phyloP scores from a whole-genome alignment of 2,113 vertebrate genomes.

The Neogale vison region DNA sequence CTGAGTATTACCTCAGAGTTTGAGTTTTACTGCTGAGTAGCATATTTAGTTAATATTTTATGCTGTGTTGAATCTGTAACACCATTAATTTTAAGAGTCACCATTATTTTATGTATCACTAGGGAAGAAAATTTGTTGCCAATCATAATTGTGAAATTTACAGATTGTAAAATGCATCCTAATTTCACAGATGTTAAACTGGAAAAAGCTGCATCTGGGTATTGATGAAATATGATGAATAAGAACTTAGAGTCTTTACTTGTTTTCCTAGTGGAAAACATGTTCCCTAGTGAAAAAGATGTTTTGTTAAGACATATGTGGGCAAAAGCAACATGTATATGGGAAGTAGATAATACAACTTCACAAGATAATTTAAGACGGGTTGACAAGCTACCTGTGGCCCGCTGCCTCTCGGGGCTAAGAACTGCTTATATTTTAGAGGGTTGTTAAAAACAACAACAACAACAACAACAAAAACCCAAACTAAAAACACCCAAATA shows the following conservation, averaged over 20 bases:
- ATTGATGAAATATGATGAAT: conserved; percentile 12
- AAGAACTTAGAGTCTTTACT: background rate
- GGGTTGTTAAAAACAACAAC: background rate
- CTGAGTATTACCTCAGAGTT: background rate
- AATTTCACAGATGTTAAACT: background rate
- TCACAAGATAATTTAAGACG: background rate
- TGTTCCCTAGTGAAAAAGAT: background rate
- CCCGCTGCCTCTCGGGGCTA: background rate
- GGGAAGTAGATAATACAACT: background rate
- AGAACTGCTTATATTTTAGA: conserved; percentile 9
- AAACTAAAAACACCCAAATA: background rate
- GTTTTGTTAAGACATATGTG: background rate
- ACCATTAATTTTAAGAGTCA: conserved; percentile 18
- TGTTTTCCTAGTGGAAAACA: background rate
- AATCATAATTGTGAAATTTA: background rate
- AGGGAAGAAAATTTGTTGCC: background rate
- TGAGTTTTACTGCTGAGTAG: conserved; percentile 10
- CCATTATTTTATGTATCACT: background rate
- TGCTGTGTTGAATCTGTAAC: background rate
- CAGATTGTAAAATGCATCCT: background rate
- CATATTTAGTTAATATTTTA: background rate
- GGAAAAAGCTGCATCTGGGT: background rate
- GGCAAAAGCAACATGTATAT: background rate
- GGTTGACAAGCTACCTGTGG: background rate
- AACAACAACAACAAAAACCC: background rate